Base-by-base conservation (phyloP, 53 echinoderm and acorn worm species). In the Astropecten irregularis region DNA sequence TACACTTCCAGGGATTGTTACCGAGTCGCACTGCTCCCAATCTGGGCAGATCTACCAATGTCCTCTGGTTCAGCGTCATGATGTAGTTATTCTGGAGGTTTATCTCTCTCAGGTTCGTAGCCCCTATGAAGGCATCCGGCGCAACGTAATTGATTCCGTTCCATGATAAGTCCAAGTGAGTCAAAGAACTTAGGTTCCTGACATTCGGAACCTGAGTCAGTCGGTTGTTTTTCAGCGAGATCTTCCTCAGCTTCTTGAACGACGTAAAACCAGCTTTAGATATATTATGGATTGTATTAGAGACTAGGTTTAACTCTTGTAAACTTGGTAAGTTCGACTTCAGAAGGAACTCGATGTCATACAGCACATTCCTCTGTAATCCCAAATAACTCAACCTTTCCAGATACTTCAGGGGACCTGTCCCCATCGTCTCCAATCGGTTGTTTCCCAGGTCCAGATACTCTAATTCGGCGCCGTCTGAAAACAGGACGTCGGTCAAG, bases 1-100 rank as follows among this genome's bases (percentile, higher is more conserved):
- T 62, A 28, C 79, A 79, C 47, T 59, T 79, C 79, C 79, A 79
- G 18, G 79, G 79, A 29, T 79, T 79, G 48, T 79, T 46, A 23
- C 62, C 79, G 7, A 79, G 44, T 16, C 79, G 42, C 31, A 79
- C 62, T 19, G 79, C 79, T 6, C 62, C 79, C 44, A 79, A 62
- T 26, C 44, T 9, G 2, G 79, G 79, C 32, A 79, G 31, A 23
- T 46, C 79, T 14, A 21, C 60, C 62, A 79, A 20, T 7, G 79
- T 62, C 19, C 48, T 48, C 61, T 61, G 46, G 4, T 60, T 28
- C 63, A 79, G 28, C 40, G 79, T 79, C 20, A 3, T 47, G 44
- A 79, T 79, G 9, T 20, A 31, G 61, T 79, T 79, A 33, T 61
- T 79, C 62, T 34, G 44, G n/a, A 79, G 79, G 30, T 79, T 56